A percentile compares a stretch with the other conserved stretches of the same genome.
Evolutionary conservation across 2,113 vertebrate genomes (phyloP).

Genomic region (Callopanchax toddi): DNA sequence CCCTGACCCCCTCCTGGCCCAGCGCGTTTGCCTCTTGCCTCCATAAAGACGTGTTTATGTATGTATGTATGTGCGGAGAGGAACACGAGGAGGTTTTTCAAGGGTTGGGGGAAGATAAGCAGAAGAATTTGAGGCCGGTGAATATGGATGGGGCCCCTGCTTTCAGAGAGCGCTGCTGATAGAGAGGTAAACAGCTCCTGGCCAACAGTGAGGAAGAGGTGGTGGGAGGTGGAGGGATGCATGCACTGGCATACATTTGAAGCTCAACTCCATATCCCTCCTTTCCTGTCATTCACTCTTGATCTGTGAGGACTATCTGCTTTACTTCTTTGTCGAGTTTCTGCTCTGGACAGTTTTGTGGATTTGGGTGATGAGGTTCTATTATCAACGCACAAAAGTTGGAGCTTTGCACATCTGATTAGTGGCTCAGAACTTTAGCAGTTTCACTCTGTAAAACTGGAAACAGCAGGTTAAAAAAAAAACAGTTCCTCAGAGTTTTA

Average conservation of each 20-base stretch:
- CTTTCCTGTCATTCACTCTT: slow-evolving; percentile 50
- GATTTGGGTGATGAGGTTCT: slow-evolving; percentile 46
- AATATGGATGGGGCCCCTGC: slow-evolving; percentile 83
- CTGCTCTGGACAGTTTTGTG: slow-evolving; percentile 41
- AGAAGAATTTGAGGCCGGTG: slow-evolving; percentile 82
- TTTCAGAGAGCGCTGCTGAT: slow-evolving; percentile 78
- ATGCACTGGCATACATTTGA: slow-evolving; percentile 78
- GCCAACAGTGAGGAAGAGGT: slow-evolving; percentile 54
- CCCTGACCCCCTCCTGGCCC: slow-evolving; percentile 70
- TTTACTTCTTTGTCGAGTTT: slow-evolving; percentile 60
- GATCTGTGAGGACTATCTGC: slow-evolving; percentile 66
- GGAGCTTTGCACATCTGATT: slow-evolving; percentile 30
- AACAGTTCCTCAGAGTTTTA: no score
- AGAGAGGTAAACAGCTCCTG: slow-evolving; percentile 84
- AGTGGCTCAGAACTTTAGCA: slow-evolving; percentile 36
- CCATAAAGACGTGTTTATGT: slow-evolving; percentile 84
- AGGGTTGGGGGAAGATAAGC: slow-evolving; percentile 80
- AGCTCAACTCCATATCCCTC: slow-evolving; percentile 59
- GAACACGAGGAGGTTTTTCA: slow-evolving; percentile 76
- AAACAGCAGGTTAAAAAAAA: not conserved
- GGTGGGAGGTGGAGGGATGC: slow-evolving; percentile 47
- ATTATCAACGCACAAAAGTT: slow-evolving; percentile 40
- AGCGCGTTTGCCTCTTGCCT: slow-evolving; percentile 74
- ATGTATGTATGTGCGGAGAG: slow-evolving; percentile 83
- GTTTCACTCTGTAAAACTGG: slow-evolving; percentile 34